phyloP scores from a whole-genome alignment of 2,888 invertebrate genomes.

The Deroplatys truncata region DNA sequence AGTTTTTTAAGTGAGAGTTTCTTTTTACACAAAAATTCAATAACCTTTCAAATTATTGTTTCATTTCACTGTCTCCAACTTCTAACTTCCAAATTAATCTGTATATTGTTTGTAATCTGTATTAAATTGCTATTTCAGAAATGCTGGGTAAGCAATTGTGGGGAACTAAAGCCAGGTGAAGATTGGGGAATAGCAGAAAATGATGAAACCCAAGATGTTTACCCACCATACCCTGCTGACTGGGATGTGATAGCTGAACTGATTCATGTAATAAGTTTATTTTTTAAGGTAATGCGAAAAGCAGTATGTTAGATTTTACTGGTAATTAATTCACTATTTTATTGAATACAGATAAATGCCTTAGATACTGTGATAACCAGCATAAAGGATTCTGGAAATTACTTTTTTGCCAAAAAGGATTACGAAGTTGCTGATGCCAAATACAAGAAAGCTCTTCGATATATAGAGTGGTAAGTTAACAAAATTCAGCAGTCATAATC shows the following conservation, averaged over 20 bases:
- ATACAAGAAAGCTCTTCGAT: slow-evolving; percentile 75
- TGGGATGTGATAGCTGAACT: slow-evolving; percentile 45
- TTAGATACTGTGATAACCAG: slow-evolving; percentile 48
- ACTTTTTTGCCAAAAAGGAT: slow-evolving; percentile 56
- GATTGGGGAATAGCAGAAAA: slow-evolving; percentile 63
- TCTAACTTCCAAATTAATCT: too few relatives aligned
- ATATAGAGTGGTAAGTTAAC: slow-evolving; percentile 51
- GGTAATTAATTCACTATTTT: slow-evolving; percentile 30
- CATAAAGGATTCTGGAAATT: slow-evolving; percentile 71
- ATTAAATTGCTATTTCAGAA: slow-evolving; percentile 44
- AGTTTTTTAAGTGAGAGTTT: too few relatives aligned
- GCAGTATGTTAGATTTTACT: not conserved
- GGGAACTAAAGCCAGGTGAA: slow-evolving; percentile 57
- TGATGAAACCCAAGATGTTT: slow-evolving; percentile 66
- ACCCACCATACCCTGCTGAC: slow-evolving; percentile 77
- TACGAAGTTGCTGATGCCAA: slow-evolving; percentile 66
- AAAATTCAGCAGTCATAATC: not conserved
- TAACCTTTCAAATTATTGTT: too few relatives aligned
- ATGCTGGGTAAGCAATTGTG: slow-evolving; percentile 68
- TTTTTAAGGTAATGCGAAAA: not conserved
- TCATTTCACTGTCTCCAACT: too few relatives aligned
- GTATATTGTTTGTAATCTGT: not conserved
- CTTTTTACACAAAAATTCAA: too few relatives aligned
- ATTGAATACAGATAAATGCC: slow-evolving; percentile 30
- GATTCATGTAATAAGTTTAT: not conserved